These are phyloP conservation scores for Cyclopterus lumpus DNA, from an alignment of 2,797 vertebrate species.

Conservation along the genomic window DNA sequence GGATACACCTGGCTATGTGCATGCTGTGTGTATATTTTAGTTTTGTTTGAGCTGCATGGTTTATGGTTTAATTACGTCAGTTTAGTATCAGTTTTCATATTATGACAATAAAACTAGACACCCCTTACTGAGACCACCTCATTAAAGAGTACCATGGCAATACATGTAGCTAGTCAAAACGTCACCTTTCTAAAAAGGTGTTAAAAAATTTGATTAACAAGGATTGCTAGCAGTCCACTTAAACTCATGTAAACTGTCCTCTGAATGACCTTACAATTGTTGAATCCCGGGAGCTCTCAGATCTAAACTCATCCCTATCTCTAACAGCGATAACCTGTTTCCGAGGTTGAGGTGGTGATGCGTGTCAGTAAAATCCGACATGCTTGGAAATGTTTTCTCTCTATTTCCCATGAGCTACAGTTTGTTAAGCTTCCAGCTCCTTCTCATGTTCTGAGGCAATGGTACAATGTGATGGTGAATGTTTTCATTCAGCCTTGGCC, in stretches of 20 bases:
- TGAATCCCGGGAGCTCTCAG: constrained; percentile 11
- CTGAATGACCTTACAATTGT: constrained; percentile 33
- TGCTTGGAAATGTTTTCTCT: constrained; percentile 56
- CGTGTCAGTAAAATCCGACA: constrained; percentile 59
- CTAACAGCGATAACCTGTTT: constrained; percentile 33
- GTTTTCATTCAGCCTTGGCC: constrained; percentile 53
- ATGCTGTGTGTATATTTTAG: constrained; percentile 20
- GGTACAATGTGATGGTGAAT: constrained; percentile 35
- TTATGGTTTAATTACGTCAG: constrained; percentile 40
- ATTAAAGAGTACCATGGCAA: constrained; percentile 60
- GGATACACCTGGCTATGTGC: constrained; percentile 65
- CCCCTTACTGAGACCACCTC: constrained; percentile 50
- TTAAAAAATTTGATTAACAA: not conserved
- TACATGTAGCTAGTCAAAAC: constrained; percentile 15
- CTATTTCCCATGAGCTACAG: constrained; percentile 54
- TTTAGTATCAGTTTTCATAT: constrained; percentile 63
- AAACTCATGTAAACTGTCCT: constrained; percentile 19
- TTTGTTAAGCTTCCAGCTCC: constrained; percentile 61
- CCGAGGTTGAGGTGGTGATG: constrained; percentile 35
- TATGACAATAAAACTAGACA: constrained; percentile 59
- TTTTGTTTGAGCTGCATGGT: constrained; percentile 23
- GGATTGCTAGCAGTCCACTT: constrained; percentile 5
- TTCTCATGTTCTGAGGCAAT: constrained; percentile 51
- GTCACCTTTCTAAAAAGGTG: not conserved
- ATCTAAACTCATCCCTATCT: constrained; percentile 23